A percentile compares a stretch with the other conserved stretches of the same genome.
Conservation (phyloP, 2,113 vertebrate genomes). For the Ochotona curzoniae region DNA sequence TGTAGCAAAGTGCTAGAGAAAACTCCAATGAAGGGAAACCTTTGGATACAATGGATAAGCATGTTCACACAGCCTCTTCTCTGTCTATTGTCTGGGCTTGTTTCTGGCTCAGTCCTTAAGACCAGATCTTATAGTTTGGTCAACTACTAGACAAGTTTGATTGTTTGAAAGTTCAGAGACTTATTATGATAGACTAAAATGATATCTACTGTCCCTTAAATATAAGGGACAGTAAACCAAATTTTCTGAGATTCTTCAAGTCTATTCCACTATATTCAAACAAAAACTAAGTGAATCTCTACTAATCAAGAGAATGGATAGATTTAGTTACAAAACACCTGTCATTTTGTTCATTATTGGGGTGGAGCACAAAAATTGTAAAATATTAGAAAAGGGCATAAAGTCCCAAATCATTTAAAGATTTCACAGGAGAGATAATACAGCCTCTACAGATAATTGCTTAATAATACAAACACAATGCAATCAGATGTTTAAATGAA, state of each 20-base stretch:
- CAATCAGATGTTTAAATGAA: not conserved
- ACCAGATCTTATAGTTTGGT: not conserved
- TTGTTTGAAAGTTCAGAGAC: not conserved
- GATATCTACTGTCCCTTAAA: not conserved
- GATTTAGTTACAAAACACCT: constrained; percentile 1
- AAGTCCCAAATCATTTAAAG: not conserved
- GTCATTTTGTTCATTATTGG: not conserved
- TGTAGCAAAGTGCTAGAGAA: not conserved
- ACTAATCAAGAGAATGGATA: not conserved
- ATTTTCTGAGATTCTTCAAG: constrained; percentile 40
- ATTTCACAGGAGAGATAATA: not conserved
- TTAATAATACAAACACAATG: not conserved
- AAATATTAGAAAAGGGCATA: not conserved
- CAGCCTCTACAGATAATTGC: not conserved
- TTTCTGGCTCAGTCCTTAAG: not conserved
- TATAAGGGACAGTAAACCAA: no score
- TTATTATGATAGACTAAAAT: not conserved
- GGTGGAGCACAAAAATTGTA: not conserved
- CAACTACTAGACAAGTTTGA: not conserved
- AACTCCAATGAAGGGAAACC: not conserved
- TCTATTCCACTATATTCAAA: constrained; percentile 33
- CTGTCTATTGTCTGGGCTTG: not conserved
- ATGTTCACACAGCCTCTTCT: not conserved
- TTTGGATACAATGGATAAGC: not conserved
- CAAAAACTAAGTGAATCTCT: constrained; percentile 20